A percentile compares a stretch with the other conserved stretches of the same genome.
phyloP scores from a whole-genome alignment of 2,888 invertebrate genomes.

The Cephus pygmeus region DNA sequence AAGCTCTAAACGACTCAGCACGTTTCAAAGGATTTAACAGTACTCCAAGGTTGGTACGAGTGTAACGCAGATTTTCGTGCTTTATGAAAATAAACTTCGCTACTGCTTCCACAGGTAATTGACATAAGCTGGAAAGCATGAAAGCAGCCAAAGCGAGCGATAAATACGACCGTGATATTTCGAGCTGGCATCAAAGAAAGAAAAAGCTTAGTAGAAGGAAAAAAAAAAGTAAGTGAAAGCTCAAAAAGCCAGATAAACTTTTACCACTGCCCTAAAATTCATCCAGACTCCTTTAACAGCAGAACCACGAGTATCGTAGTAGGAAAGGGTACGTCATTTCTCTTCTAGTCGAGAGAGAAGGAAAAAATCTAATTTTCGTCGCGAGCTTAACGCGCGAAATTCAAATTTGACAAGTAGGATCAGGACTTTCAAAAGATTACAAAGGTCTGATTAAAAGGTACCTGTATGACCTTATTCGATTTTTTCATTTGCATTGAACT shows the following conservation, averaged over 20 bases:
- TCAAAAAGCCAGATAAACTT: background rate
- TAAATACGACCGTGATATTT: background rate
- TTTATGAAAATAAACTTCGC: background rate
- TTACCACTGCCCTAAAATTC: background rate
- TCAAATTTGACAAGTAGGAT: background rate
- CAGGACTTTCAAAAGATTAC: background rate
- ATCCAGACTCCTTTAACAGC: background rate
- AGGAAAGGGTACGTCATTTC: background rate
- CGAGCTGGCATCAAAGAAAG: background rate
- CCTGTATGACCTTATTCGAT: background rate
- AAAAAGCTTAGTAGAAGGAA: background rate
- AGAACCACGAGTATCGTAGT: background rate
- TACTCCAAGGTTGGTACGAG: background rate
- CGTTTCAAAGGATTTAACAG: background rate
- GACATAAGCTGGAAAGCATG: background rate
- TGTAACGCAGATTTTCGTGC: background rate
- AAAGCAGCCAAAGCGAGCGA: background rate
- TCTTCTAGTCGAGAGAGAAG: background rate
- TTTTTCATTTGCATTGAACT: background rate
- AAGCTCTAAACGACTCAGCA: background rate
- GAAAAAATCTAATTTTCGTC: background rate
- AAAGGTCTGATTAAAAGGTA: too few species aligned
- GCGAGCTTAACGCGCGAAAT: background rate
- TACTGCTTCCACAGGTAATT: background rate
- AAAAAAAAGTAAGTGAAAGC: background rate